These are phyloP conservation scores for Orthosia incerta DNA, from an alignment of 2,888 invertebrate genomes.

Conservation along the genomic window DNA sequence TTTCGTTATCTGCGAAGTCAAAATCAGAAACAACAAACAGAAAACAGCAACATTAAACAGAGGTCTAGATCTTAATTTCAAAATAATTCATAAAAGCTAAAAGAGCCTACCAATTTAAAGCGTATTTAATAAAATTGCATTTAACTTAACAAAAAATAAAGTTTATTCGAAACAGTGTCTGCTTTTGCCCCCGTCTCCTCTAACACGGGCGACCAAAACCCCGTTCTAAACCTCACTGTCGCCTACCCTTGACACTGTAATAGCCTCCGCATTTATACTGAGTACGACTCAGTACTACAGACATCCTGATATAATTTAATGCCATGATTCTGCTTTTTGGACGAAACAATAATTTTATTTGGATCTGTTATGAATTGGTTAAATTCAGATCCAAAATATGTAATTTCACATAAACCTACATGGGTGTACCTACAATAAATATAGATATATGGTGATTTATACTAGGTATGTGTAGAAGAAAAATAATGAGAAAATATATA, in stretches of 20 bases:
- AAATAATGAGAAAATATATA: no score
- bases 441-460: no score
- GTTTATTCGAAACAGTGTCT: background rate
- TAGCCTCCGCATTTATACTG: conserved; percentile 68
- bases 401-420: no score
- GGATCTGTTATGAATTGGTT: no score
- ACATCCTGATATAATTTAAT: conserved; percentile 39
- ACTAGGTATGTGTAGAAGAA: no score
- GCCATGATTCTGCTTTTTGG: conserved; percentile 4
- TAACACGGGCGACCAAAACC: conserved; percentile 66
- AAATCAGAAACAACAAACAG: no score
- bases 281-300: conserved; percentile 35
- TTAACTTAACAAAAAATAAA: background rate
- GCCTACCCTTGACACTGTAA: conserved; percentile 72
- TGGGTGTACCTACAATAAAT: no score
- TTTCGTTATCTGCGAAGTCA: background rate
- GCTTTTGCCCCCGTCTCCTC: conserved; percentile 45
- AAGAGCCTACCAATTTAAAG: background rate
- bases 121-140: background rate
- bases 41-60: no score
- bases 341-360: no score
- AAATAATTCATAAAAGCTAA: background rate
- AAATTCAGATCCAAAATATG: no score
- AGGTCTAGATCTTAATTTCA: background rate
- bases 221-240: conserved; percentile 73